Percentiles rank a stretch among this genome's conserved stretches.
These are phyloP conservation scores for Girardinichthys multiradiatus DNA, from an alignment of 2,113 vertebrate species.

Conservation along the genomic window DNA sequence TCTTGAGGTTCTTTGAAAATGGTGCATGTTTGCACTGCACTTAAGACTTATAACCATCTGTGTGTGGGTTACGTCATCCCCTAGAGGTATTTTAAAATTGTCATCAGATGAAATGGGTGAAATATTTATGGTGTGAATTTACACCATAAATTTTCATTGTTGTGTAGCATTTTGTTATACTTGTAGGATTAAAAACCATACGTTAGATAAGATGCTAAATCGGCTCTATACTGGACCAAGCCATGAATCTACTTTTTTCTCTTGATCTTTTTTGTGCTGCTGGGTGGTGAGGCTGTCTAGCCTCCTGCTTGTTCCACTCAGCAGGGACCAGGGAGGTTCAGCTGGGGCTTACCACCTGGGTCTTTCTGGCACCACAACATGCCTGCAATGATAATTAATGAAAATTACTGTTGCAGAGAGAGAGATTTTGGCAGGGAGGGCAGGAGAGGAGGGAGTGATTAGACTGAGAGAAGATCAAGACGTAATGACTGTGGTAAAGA, in stretches of 20 bases:
- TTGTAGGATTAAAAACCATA: neutral
- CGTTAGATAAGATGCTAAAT: neutral
- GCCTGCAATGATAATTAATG: constrained; percentile 67
- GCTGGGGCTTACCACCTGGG: constrained; percentile 52
- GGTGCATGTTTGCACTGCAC: too few relatives aligned
- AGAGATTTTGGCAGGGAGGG: constrained; percentile 49
- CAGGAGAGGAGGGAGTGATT: constrained; percentile 9
- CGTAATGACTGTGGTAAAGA: constrained; percentile 49
- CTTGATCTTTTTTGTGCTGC: neutral
- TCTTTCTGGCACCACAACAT: constrained; percentile 49
- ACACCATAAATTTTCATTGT: too few relatives aligned
- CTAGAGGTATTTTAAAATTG: too few relatives aligned
- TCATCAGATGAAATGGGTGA: too few relatives aligned
- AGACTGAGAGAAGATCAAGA: constrained; percentile 51
- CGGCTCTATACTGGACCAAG: too few relatives aligned
- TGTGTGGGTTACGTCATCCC: too few relatives aligned
- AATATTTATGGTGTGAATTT: too few relatives aligned
- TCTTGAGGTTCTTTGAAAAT: too few relatives aligned
- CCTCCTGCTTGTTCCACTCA: constrained; percentile 22
- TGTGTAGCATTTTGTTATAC: too few relatives aligned
- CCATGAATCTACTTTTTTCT: constrained; percentile 14
- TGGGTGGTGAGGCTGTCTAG: constrained; percentile 26
- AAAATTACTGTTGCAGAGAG: constrained; percentile 55
- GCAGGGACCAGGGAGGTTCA: constrained; percentile 32
- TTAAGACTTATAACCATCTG: too few relatives aligned